Evolutionary conservation across 2,797 vertebrate genomes (phyloP).

Genomic region (Eulemur albifrons): DNA sequence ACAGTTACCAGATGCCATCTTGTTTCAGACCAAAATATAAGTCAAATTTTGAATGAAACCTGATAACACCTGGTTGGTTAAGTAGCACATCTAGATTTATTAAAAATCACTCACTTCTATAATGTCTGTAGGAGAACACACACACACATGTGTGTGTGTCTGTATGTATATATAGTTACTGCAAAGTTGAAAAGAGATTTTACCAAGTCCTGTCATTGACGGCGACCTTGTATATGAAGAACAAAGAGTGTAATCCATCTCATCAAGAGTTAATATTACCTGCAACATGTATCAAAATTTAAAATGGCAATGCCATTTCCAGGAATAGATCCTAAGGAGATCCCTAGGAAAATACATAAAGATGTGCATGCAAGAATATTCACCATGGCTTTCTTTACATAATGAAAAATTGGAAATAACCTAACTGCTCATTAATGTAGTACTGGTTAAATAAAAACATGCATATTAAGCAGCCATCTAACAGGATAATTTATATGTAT

Average conservation of each 20-base stretch:
- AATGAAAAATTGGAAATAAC: conserved; percentile 44
- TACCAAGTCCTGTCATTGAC: not conserved
- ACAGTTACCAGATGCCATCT: conserved; percentile 22
- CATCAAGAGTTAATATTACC: conserved; percentile 4
- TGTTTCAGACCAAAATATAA: conserved; percentile 20
- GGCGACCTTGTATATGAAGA: not conserved
- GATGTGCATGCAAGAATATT: not conserved
- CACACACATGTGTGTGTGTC: not conserved
- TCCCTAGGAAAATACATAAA: conserved; percentile 37
- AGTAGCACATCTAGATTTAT: not conserved
- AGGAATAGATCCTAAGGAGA: not conserved
- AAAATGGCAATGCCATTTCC: not conserved
- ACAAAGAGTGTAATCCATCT: not conserved
- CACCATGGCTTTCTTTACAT: conserved; percentile 29
- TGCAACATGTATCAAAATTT: conserved; percentile 24
- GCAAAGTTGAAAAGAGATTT: conserved; percentile 43
- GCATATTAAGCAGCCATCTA: not conserved
- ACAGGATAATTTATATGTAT: not conserved
- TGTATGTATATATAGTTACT: not conserved
- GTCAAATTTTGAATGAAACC: conserved; percentile 44
- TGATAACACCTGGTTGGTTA: not conserved
- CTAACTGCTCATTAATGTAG: not conserved
- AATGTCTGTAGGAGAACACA: not conserved
- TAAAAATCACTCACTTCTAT: conserved; percentile 46
- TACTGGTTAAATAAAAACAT: conserved; percentile 34